Base-by-base conservation (phyloP, 2,113 vertebrate species). In the Anser cygnoides region DNA sequence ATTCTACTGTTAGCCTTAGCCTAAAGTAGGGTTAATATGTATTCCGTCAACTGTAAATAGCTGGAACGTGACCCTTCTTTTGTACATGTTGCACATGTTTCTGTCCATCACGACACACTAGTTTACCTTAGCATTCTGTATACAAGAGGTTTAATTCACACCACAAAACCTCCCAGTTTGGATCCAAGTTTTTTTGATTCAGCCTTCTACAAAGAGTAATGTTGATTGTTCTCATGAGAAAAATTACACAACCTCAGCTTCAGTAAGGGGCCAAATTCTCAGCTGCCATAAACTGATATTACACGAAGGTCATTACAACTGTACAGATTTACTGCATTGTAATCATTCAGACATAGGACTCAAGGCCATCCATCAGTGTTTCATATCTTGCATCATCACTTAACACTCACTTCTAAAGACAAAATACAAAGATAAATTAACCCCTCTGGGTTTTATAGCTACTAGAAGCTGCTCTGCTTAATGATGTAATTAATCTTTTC, bases 351-450 rank as follows among this genome's bases (percentile, higher is more conserved):
- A 82, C 35, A 18, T 0, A n/a, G 54, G 58, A 62, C 75, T 80
- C 82, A 28, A 13, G 31, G 43, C 50, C 67, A 93, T 87, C 75
- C 74, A 85, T 92, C 88, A 88, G 44, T 19, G 33, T 83, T 90
- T 62, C 26, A 14, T 65, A 87, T 65, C 78, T 87, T 52, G 71
- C 49, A 77, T 49, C 82, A 86, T 93, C 67, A 66, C 76, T 62
- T 93, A 68, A 93, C 90, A 50, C 82, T 92, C 72, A n/a, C 50
- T 83, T 65, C 85, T 92, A 73, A 74, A 90, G 86, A 95, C 75
- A 93, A 93, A 94, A 77, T 62, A 86, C 82, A 58, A 86, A 96
- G 92, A 94, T 77, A 26, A 81, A 97, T 92, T 26, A 76, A 93
- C 44, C 72, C 72, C 88, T 74, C 59, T 26, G 83, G 86, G 59